Evolutionary conservation across 2,113 vertebrate species (phyloP), one percentile per base, ranked within the genome.

Genomic region (Ciconia stormi): DNA sequence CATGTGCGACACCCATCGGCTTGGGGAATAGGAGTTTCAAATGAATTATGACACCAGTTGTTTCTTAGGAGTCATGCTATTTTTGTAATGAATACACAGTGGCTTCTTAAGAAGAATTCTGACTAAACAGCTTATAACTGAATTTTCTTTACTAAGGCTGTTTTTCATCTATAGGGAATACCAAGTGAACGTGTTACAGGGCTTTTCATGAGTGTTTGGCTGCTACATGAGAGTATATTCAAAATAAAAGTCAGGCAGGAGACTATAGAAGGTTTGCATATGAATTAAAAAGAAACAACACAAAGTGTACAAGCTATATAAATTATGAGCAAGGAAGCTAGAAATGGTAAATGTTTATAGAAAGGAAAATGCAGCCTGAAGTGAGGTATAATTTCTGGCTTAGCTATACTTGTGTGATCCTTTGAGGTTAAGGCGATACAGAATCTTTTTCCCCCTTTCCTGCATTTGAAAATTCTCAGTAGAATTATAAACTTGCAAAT

Each of bases 81-180:
- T 86, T 95, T 93, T 95, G 66, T 73, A 52, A 63, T 63, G 74
- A 82, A 62, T 72, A 38, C 42, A 66, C n/a, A 59, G 73, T 76
- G 70, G 26, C 67, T 94, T 95, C 76, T 70, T 66, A 38, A 70
- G 71, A 89, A 84, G 80, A 96, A 84, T 79, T 91, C 83, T 95
- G 70, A 89, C 91, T 93, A 76, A 96, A 92, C 62, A 93, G 58
- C 63, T 93, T 92, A 49, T 67, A 76, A 40, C 52, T 91, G 62
- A 89, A 77, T 72, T 96, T 90, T 87, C 89, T 89, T 89, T 79
- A 69, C 56, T 79, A 53, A 94, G 73, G 66, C 91, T 84, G 52
- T 16, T 95, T 93, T 94, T 95, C 27, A 72, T 90, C 91, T 91
- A 36, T 88, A 53, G 90, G 91, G 77, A 89, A 70, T 95, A 93